Evolutionary conservation across 2,797 vertebrate genomes (phyloP).

Genomic region (Eulemur coronatus): DNA sequence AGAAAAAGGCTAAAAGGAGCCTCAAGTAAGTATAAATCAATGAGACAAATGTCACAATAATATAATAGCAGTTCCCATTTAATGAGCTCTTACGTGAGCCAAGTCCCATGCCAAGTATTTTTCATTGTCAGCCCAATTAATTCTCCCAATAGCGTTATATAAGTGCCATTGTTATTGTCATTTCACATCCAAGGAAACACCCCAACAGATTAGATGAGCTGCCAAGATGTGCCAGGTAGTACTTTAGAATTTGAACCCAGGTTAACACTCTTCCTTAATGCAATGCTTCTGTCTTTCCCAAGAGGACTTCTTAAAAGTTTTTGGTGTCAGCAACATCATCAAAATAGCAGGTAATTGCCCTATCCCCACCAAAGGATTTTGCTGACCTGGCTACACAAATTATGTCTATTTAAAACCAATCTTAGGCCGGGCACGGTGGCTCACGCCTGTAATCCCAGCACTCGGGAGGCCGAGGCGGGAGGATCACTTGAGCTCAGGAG

Average conservation of each 20-base stretch:
- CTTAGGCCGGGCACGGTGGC: not conserved
- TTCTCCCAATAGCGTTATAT: not conserved
- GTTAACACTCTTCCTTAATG: not conserved
- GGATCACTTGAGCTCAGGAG: no score
- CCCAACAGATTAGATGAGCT: not conserved
- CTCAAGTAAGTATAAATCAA: not conserved
- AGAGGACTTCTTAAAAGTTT: not conserved
- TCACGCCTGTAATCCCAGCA: no score
- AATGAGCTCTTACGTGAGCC: not conserved
- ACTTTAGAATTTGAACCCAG: not conserved
- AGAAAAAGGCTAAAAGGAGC: not conserved
- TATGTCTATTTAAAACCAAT: not conserved
- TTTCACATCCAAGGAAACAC: not conserved
- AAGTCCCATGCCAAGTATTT: not conserved
- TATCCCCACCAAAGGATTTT: not conserved
- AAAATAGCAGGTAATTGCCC: not conserved
- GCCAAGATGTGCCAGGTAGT: not conserved
- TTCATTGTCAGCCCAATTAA: not conserved
- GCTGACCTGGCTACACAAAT: not conserved
- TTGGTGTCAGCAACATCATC: not conserved
- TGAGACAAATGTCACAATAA: not conserved
- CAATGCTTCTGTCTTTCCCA: not conserved
- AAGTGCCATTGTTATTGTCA: not conserved
- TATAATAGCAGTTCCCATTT: not conserved
- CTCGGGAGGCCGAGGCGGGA: no score